Base-by-base conservation (phyloP, 1,140 invertebrate genomes). In the Acromyrmex echinatior region DNA sequence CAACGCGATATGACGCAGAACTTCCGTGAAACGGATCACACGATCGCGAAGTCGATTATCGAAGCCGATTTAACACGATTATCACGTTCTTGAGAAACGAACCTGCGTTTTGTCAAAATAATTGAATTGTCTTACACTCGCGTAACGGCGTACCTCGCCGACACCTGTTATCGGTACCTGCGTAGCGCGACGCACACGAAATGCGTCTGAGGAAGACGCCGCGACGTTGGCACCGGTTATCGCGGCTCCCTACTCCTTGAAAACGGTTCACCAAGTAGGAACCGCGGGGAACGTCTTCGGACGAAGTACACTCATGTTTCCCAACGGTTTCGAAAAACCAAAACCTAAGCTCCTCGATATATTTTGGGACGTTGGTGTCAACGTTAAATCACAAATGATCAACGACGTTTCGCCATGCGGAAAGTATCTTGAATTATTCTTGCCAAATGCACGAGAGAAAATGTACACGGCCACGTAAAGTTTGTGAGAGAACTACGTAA, bases 211-310 rank as follows among this genome's bases (percentile, higher is more conserved):
- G 25, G 56, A 70, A 60, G 56, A 56, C 70, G 70, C 80, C 70
- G 39, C 80, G 80, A 84, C 80, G 80, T 76, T 62, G 56, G 80
- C 80, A 84, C 80, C 70, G 80, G 70, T 62, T 74, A 84, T 84
- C 70, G 39, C 56, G 70, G 39, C 70, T 62, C 80, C 80, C 80
- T 84, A 84, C 80, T 84, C 70, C 56, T 62, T 60, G 79, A 58
- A 56, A 81, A 74, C 68, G 80, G 68, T 73, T 74, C 68, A 60
- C 68, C 80, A 63, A 63, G 80, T 70, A 62, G 70, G 70, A 56
- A 84, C 56, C 70, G 49, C 39, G 39, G 73, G n/a, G 56, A 84
- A 62, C 80, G 68, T 62, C 39, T 74, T 82, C 35, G 56, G 21
- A 10, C 10, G 35, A 16, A 16, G 45, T 21, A 63, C 28, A 4